Base-by-base conservation (phyloP, 2,113 vertebrate species). In the Actenoides hombroni region DNA sequence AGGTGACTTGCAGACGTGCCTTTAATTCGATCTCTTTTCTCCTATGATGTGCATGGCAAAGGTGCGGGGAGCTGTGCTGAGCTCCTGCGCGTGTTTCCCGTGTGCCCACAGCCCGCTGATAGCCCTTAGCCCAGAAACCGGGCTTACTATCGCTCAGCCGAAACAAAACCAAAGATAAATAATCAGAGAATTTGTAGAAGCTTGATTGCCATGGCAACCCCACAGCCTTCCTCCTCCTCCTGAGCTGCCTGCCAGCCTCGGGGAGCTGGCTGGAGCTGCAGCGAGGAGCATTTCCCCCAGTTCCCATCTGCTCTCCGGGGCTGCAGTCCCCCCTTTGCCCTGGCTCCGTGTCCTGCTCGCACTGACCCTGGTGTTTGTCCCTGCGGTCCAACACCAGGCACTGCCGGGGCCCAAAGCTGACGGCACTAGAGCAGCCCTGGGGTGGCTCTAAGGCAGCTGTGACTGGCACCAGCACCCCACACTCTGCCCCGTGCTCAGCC, bases 131-230 rank as follows among this genome's bases (percentile, higher is more conserved):
- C 35, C 35, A 51, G 76, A 8, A 94, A 76, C 69, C 31, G 61
- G 64, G 10, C 51, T 70, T 28, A 10, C 67, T 61, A 77, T 42
- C 83, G 20, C 59, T 24, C 71, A 65, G 83, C 90, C 89, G 28
- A 70, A 97, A 68, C 73, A 91, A 82, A 84, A 18, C 51, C 5
- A 1, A 56, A 63, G 89, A 92, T 51, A 95, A 94, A 95, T 82
- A 92, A 96, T 28, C 77, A 1, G 2, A 42, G 81, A 73, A 91
- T 95, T 84, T 96, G 86, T 83, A 64, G 92, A 51, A 73, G 93
- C 89, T 86, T 15, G 6, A 79, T 95, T 68, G 15, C 26, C 95
- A 96, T 95, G 93, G 96, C 96, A 97, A 95, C 96, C 68, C 51
- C 0, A 2, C 75, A 77, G 57, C 70, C 77, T 40, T 61, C 71